Evolutionary conservation across 2,888 invertebrate species (phyloP).

Genomic region (Anthophora plumipes): DNA sequence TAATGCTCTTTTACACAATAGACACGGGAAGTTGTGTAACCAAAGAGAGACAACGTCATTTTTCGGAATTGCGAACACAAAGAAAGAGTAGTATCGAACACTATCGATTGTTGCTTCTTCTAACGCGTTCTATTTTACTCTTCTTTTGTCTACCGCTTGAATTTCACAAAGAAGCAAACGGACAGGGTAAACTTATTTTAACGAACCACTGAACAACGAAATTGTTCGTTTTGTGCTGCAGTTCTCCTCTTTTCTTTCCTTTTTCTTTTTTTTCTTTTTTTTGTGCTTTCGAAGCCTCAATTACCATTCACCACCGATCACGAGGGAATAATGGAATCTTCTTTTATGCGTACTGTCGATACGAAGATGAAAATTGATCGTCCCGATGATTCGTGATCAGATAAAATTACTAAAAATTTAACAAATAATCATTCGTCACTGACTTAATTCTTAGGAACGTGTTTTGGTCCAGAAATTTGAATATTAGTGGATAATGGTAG

Average conservation of each 20-base stretch:
- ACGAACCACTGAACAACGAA: not conserved
- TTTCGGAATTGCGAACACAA: not conserved
- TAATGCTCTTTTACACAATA: not conserved
- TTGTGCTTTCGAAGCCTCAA: not conserved
- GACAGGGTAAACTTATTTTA: not conserved
- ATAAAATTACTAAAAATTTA: conserved; percentile 47
- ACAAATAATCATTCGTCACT: conserved; percentile 36
- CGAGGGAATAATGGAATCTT: conserved; percentile 61
- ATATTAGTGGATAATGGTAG: not conserved
- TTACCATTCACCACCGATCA: conserved; percentile 23
- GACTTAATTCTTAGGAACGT: conserved; percentile 46
- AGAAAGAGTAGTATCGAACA: not conserved
- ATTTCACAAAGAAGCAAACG: not conserved
- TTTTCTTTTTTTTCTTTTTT: not conserved
- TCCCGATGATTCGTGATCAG: conserved; percentile 21
- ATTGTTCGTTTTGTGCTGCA: not conserved
- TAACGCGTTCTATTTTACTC: not conserved
- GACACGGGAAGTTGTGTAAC: not conserved
- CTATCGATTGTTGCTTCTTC: not conserved
- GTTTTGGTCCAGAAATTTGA: too few relatives aligned
- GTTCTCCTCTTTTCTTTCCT: not conserved
- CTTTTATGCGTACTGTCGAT: conserved; percentile 6
- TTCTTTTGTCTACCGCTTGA: not conserved
- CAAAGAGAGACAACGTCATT: not conserved
- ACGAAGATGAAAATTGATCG: conserved; percentile 25